Percentiles rank a stretch among this genome's conserved stretches.
phyloP scores from a whole-genome alignment of 1,140 invertebrate genomes.

The Idris sp. region DNA sequence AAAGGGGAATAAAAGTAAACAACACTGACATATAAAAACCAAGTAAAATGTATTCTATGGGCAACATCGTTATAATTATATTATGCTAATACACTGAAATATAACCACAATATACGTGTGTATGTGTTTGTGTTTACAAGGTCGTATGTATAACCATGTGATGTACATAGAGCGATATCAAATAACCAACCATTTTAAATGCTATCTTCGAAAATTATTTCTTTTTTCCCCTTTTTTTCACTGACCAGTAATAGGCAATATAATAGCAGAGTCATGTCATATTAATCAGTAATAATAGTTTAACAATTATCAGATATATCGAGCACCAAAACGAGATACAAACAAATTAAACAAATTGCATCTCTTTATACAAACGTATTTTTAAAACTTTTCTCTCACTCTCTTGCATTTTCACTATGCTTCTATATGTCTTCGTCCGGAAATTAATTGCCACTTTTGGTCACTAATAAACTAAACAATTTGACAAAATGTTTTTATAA shows the following conservation, averaged over 20 bases:
- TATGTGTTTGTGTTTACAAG: conserved; percentile 64
- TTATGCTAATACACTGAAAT: conserved; percentile 78
- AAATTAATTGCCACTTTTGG: conserved; percentile 39
- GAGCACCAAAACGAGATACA: conserved; percentile 74
- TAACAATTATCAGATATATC: conserved; percentile 73
- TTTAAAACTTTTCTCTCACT: conserved; percentile 59
- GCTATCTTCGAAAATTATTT: conserved; percentile 69
- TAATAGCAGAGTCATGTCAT: conserved; percentile 72
- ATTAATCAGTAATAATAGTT: conserved; percentile 71
- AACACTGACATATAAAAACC: conserved; percentile 76
- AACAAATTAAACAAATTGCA: conserved; percentile 66
- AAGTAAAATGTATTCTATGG: conserved; percentile 79
- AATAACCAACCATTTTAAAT: conserved; percentile 73
- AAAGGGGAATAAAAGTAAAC: conserved; percentile 73
- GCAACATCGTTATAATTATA: conserved; percentile 78
- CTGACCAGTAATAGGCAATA: conserved; percentile 73
- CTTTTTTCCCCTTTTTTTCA: conserved; percentile 60
- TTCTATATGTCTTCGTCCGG: conserved; percentile 25
- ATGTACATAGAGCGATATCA: conserved; percentile 74
- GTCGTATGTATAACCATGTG: conserved; percentile 66
- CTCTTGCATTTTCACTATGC: conserved; percentile 2
- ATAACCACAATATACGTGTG: conserved; percentile 74
- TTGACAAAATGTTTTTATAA: too few relatives aligned
- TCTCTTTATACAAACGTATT: conserved; percentile 62
- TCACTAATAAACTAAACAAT: conserved; percentile 33